A percentile compares a stretch with the other conserved stretches of the same genome.
Evolutionary conservation across 2,888 invertebrate species (phyloP).

Genomic region (Gari tellinella): DNA sequence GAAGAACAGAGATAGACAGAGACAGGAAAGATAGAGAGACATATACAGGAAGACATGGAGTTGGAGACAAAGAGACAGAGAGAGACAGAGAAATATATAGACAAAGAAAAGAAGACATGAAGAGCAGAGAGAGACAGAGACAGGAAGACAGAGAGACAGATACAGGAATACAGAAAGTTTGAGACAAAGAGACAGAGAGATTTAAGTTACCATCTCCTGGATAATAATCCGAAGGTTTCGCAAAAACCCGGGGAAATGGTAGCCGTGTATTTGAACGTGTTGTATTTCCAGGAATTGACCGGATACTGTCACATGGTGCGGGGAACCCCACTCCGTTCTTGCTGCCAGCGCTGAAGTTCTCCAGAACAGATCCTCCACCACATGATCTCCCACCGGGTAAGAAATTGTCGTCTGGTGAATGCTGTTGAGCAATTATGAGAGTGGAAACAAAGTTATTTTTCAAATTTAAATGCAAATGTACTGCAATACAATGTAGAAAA

Average conservation of each 20-base stretch:
- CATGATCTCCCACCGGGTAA: conserved; percentile 76
- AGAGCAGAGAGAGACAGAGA: background rate
- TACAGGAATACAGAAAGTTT: background rate
- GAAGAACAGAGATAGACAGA: no score
- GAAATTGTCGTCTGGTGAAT: no score
- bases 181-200: background rate
- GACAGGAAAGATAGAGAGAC: background rate
- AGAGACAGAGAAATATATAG: background rate
- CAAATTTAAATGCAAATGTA: no score
- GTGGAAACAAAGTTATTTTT: no score
- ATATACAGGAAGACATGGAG: background rate
- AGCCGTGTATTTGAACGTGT: no score
- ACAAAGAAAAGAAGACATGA: background rate
- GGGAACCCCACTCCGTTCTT: conserved; percentile 43
- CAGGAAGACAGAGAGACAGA: no score
- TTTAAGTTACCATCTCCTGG: background rate
- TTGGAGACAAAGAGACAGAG: conserved; percentile 3
- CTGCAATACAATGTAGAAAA: no score
- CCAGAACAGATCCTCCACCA: conserved; percentile 72
- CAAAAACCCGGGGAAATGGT: no score
- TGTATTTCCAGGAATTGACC: conserved; percentile 67
- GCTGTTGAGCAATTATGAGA: no score
- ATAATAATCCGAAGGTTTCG: background rate
- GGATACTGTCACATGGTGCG: conserved; percentile 53
- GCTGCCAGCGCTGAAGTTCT: conserved; percentile 65